Percentiles rank a stretch among this genome's conserved stretches.
Evolutionary conservation across 2,888 invertebrate genomes (phyloP).

Genomic region (Nemotelus nigrinus): DNA sequence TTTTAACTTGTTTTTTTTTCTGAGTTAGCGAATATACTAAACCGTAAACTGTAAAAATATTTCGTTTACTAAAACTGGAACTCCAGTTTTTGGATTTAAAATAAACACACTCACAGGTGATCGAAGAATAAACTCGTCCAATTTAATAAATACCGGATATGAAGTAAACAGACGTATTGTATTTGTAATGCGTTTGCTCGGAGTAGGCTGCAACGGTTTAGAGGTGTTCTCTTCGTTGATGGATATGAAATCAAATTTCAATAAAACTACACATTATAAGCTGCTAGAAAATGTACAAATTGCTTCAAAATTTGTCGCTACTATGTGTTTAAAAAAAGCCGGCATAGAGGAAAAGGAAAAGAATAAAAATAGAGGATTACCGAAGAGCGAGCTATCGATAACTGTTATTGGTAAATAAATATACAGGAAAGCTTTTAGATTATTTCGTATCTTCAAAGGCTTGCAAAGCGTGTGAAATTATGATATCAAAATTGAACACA

Average conservation of each 20-base stretch:
- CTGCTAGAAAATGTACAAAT: conserved; percentile 3
- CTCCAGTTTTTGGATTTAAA: background rate
- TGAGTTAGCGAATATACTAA: background rate
- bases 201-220: background rate
- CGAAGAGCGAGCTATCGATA: background rate
- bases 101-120: background rate
- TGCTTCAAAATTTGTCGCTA: background rate
- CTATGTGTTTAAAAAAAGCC: background rate
- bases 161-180: conserved; percentile 3
- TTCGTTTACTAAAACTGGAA: background rate
- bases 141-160: background rate
- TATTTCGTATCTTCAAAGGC: conserved; percentile 11
- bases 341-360: background rate
- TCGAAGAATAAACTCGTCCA: background rate
- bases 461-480: background rate
- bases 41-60: background rate
- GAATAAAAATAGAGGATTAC: background rate
- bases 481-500: conserved; percentile 12
- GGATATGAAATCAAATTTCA: conserved; percentile 1
- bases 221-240: background rate
- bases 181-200: background rate
- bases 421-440: conserved; percentile 16
- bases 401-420: conserved; percentile 19
- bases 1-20: background rate
- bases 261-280: conserved; percentile 1